phyloP scores from a whole-genome alignment of 2,888 invertebrate species.

The Copidosoma aretas region DNA sequence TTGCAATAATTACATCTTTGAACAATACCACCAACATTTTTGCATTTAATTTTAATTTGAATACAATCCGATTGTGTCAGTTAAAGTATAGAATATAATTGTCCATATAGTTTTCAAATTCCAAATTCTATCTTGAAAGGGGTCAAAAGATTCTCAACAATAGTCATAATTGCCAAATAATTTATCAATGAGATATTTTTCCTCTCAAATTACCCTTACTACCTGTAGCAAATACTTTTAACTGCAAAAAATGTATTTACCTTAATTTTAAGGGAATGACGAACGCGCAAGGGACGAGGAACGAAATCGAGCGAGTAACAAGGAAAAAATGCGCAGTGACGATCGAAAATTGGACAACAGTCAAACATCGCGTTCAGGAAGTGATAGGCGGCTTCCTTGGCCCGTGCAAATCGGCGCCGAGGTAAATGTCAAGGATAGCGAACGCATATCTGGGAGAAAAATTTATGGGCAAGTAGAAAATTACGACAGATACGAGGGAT shows the following conservation, averaged over 20 bases:
- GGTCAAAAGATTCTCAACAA: no score
- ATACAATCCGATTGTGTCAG: not conserved
- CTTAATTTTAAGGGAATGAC: slow-evolving; percentile 39
- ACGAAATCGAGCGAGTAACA: slow-evolving; percentile 46
- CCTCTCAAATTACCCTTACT: no score
- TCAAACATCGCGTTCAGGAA: slow-evolving; percentile 43
- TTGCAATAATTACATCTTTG: not conserved
- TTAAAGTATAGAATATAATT: not conserved
- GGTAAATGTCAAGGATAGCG: slow-evolving; percentile 56
- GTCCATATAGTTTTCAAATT: no score
- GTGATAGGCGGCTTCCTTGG: slow-evolving; percentile 52
- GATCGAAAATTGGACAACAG: slow-evolving; percentile 42
- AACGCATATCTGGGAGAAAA: slow-evolving; percentile 55
- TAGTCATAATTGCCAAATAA: no score
- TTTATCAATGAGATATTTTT: no score
- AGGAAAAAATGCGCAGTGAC: slow-evolving; percentile 41
- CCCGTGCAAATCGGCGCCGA: slow-evolving; percentile 57
- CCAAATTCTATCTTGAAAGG: no score
- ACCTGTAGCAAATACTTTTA: no score
- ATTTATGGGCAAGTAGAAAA: slow-evolving; percentile 53
- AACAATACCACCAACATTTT: not conserved
- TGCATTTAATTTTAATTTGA: not conserved
- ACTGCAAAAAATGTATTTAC: no score
- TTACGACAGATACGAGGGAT: slow-evolving; percentile 53
- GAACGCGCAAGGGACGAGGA: slow-evolving; percentile 43